These are phyloP conservation scores for Calephelis perditalis DNA, from an alignment of 2,888 invertebrate genomes.

Conservation along the genomic window DNA sequence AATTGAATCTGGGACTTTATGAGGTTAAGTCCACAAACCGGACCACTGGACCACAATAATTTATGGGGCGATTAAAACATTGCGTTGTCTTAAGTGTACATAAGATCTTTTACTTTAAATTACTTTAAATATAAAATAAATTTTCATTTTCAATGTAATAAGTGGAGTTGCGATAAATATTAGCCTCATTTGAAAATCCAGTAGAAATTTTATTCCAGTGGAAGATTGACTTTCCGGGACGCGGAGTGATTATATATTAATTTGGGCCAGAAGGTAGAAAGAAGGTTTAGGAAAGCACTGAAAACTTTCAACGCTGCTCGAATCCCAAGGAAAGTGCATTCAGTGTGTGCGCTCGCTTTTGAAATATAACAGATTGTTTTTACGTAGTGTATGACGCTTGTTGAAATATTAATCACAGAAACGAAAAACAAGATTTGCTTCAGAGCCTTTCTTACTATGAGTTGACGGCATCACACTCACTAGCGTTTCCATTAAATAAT, in stretches of 20 bases:
- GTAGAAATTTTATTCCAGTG: background rate
- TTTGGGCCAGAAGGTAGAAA: constrained; percentile 1
- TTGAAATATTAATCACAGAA: constrained; percentile 3
- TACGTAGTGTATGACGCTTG: constrained; percentile 1
- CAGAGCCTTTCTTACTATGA: too few relatives aligned
- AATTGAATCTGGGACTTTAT: too few relatives aligned
- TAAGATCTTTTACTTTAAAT: too few relatives aligned
- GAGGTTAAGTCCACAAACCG: too few relatives aligned
- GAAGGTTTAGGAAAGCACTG: constrained; percentile 7
- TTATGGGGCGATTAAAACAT: too few relatives aligned
- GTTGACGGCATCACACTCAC: too few relatives aligned
- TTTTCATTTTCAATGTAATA: background rate
- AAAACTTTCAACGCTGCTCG: constrained; percentile 15
- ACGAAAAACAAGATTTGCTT: too few relatives aligned
- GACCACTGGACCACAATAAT: too few relatives aligned
- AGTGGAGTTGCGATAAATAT: background rate
- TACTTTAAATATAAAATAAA: too few relatives aligned
- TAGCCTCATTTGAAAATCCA: background rate
- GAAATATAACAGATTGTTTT: constrained; percentile 8
- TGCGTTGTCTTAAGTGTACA: too few relatives aligned
- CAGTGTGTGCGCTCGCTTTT: constrained; percentile 11
- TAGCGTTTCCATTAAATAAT: too few relatives aligned
- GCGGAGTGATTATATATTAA: constrained; percentile 3
- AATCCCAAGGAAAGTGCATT: constrained; percentile 15
- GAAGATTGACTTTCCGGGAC: background rate